These are phyloP conservation scores for Cynodonichthys magdalenae DNA, from an alignment of 2,797 vertebrate species.

Conservation along the genomic window DNA sequence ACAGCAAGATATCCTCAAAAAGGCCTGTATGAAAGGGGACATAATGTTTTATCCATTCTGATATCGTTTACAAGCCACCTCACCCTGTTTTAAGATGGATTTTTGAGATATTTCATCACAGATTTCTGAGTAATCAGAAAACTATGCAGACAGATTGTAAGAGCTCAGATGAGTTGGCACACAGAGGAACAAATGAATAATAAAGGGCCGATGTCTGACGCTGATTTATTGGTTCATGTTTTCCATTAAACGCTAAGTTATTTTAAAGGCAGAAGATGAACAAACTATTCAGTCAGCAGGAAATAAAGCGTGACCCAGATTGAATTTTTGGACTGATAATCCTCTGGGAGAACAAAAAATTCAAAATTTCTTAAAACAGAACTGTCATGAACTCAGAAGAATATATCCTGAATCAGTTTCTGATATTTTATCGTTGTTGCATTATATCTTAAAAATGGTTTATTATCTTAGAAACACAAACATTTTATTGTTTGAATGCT, in stretches of 20 bases:
- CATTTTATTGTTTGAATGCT: too few relatives aligned
- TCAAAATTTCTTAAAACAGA: too few relatives aligned
- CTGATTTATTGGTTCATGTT: constrained; percentile 28
- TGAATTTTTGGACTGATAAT: constrained; percentile 5
- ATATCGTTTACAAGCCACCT: not conserved
- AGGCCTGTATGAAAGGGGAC: not conserved
- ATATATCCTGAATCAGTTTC: constrained; percentile 1
- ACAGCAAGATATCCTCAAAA: constrained; percentile 18
- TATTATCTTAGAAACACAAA: too few relatives aligned
- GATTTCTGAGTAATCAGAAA: constrained; percentile 27
- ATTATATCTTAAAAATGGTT: not conserved
- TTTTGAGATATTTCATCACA: constrained; percentile 42
- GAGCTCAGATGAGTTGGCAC: constrained; percentile 27
- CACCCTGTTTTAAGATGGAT: constrained; percentile 11
- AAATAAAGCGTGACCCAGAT: constrained; percentile 16
- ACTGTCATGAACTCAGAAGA: not conserved
- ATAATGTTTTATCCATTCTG: constrained; percentile 8
- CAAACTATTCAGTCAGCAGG: constrained; percentile 42
- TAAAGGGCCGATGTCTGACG: constrained; percentile 14
- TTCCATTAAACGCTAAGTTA: constrained; percentile 29
- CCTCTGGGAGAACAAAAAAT: too few relatives aligned
- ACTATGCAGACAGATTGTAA: constrained; percentile 36
- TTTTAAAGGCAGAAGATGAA: constrained; percentile 33
- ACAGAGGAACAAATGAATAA: constrained; percentile 25
- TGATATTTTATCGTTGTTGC: not conserved